phyloP scores from a whole-genome alignment of 2,797 vertebrate genomes.

The Phylloscopus collybita region DNA sequence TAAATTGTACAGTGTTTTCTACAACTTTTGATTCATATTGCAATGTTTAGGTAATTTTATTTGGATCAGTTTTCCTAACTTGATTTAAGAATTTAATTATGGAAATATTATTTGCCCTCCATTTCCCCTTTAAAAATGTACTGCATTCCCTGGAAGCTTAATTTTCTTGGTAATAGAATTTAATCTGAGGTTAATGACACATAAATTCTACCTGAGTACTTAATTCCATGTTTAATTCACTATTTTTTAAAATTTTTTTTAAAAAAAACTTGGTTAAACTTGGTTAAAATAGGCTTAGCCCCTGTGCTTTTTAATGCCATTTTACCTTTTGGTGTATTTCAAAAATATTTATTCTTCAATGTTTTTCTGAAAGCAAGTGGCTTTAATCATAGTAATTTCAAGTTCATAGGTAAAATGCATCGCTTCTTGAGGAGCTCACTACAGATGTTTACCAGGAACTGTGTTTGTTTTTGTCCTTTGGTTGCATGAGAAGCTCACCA shows the following conservation, averaged over 20 bases:
- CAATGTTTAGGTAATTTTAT: slow-evolving; percentile 43
- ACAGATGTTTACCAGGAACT: background rate
- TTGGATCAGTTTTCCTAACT: slow-evolving; percentile 56
- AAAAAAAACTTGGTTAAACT: background rate
- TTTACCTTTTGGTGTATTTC: slow-evolving; percentile 1
- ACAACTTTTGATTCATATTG: slow-evolving; percentile 59
- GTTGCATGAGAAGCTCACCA: background rate
- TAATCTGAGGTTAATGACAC: slow-evolving; percentile 60
- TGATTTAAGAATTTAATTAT: slow-evolving; percentile 70
- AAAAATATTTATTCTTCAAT: background rate
- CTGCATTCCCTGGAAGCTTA: slow-evolving; percentile 18
- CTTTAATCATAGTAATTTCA: background rate
- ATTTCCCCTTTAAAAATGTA: slow-evolving; percentile 62
- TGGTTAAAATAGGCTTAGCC: slow-evolving; percentile 10
- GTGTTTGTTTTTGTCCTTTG: background rate
- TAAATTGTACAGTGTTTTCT: slow-evolving; percentile 46
- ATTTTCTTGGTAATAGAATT: slow-evolving; percentile 64
- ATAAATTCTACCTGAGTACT: slow-evolving; percentile 66
- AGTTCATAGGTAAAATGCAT: background rate
- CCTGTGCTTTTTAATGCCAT: background rate
- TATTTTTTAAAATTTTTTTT: background rate
- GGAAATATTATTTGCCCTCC: slow-evolving; percentile 62
- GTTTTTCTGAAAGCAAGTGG: background rate
- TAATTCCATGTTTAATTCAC: slow-evolving; percentile 59
- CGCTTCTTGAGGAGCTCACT: background rate